Evolutionary conservation across 1,140 invertebrate species (phyloP), one percentile per base, ranked within the genome.

Genomic region (Notospermus geniculatus): DNA sequence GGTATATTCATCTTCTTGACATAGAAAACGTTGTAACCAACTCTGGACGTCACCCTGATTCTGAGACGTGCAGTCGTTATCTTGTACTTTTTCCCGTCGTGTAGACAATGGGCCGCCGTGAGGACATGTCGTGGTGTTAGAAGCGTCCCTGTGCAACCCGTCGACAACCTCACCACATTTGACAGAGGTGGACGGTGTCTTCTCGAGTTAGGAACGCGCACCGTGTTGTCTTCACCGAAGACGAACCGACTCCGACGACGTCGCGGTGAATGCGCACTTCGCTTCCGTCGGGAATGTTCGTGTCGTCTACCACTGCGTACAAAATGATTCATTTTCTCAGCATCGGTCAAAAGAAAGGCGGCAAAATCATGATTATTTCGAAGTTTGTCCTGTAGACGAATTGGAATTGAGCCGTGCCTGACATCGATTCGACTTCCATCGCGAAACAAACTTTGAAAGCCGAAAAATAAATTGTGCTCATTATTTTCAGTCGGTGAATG

Each of bases 41-140:
- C 64, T 19, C 59, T 65, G 54, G 70, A 66, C 2, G 69, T 69
- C 13, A 75, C 63, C 46, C 67, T 59, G n/a, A 75, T 60, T 64
- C 71, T 72, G 28, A 74, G 62, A 60, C 68, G 66, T 57, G 71
- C 60, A 50, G 71, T 60, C 30, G 17, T 71, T 70, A 36, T 64
- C 27, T 59, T 64, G 56, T 71, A 73, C 22, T 61, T 56, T 7
- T 59, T 29, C 1, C 73, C 73, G 32, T 68, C 61, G 50, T 75
- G 73, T 25, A 75, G 69, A 55, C 73, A 75, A 54, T 75, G 73
- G 9, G 73, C 73, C 19, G 73, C 73, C 1, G 73, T 75, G 15
- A 75, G 57, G 9, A 75, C 70, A 32, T 68, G 71, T 1, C 57
- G 59, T 1, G 73, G 70, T 15, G 73, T 71, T 0, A 75, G 62